Evolutionary conservation across 1,140 invertebrate species (phyloP).

Genomic region (Ctenoplectra terminalis): DNA sequence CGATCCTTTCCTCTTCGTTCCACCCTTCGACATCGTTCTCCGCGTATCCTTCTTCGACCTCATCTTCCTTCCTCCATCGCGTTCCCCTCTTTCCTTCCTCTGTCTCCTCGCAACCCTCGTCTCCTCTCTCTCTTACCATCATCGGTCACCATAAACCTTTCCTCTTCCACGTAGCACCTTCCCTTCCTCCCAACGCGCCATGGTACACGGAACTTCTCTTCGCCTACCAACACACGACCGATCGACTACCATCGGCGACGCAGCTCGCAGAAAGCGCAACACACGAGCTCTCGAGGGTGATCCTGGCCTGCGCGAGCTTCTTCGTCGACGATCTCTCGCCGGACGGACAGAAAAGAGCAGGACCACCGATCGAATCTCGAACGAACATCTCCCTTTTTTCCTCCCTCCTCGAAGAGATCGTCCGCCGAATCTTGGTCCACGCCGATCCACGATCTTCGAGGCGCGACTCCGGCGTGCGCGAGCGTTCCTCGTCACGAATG

Average conservation of each 20-base stretch:
- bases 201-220: constrained; percentile 67
- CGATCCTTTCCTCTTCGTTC: constrained; percentile 18
- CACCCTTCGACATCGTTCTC: neutral
- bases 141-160: constrained; percentile 20
- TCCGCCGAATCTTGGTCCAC: constrained; percentile 16
- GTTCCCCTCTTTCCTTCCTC: constrained; percentile 21
- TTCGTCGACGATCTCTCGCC: constrained; percentile 25
- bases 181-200: constrained; percentile 21
- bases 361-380: constrained; percentile 60
- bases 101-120: constrained; percentile 57
- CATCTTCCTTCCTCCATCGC: neutral
- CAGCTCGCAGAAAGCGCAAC: constrained; percentile 7
- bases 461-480: constrained; percentile 51
- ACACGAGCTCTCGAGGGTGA: constrained; percentile 12
- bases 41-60: too few species aligned
- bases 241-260: constrained; percentile 50
- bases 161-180: constrained; percentile 27
- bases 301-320: constrained; percentile 13
- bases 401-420: neutral
- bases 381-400: constrained; percentile 50
- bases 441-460: constrained; percentile 1
- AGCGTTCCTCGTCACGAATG: constrained; percentile 50
- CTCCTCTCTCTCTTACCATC: constrained; percentile 33
- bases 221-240: constrained; percentile 52
- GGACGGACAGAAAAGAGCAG: constrained; percentile 16